A percentile compares a stretch with the other conserved stretches of the same genome.
Evolutionary conservation across 2,113 vertebrate species (phyloP).

Genomic region (Neomonachus schauinslandi): DNA sequence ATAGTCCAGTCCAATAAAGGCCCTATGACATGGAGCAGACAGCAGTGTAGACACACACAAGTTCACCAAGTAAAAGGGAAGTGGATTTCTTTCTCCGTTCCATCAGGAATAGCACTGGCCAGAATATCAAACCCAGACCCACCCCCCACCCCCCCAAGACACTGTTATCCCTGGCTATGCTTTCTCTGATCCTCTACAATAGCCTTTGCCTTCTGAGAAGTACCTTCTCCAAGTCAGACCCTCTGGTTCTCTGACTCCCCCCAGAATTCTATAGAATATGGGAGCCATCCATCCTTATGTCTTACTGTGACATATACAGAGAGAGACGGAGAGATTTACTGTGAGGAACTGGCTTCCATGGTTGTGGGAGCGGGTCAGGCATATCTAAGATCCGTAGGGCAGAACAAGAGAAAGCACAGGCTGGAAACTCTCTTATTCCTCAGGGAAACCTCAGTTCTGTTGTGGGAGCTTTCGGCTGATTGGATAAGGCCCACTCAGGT

Average conservation of each 20-base stretch:
- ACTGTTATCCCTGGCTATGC: not conserved
- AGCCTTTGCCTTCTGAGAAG: not conserved
- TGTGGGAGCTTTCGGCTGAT: not conserved
- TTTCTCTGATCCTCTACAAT: not conserved
- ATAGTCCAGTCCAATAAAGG: not conserved
- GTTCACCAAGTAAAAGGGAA: not conserved
- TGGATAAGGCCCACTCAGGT: not conserved
- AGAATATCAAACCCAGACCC: not conserved
- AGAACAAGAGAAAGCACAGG: not conserved
- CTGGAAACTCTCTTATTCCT: not conserved
- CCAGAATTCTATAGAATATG: fast-evolving
- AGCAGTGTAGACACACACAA: not conserved
- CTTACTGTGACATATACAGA: not conserved
- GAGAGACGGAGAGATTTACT: not conserved
- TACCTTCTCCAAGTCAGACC: not conserved
- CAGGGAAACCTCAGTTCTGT: not conserved
- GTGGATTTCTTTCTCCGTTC: not conserved
- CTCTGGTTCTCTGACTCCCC: not conserved
- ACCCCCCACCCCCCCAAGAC: no score
- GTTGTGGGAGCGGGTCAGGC: no score
- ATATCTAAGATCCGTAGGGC: not conserved
- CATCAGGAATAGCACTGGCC: fast-evolving
- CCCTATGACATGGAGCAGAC: not conserved
- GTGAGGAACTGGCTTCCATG: not conserved
- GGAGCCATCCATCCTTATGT: fast-evolving